Evolutionary conservation across 2,888 invertebrate species (phyloP), one percentile per base, ranked within the genome.

Genomic region (Criorhina ranunculi): DNA sequence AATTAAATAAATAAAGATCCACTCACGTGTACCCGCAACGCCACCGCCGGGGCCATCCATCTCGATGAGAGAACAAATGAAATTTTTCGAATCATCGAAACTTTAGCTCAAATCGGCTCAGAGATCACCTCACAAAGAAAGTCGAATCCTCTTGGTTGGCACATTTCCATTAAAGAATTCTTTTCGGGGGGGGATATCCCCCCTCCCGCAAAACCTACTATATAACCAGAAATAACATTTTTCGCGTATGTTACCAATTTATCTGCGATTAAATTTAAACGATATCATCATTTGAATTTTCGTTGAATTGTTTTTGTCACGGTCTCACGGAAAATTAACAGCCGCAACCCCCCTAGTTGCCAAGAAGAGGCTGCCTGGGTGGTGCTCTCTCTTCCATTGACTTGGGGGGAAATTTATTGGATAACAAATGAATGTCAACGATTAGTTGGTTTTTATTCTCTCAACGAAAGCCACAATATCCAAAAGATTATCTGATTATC

Each of bases 211-310:
- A n/a, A 49, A 53, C 29, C 29, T 31, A 29, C 53, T 40, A 46
- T 17, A 46, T 1, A 46, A 46, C 46, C 46, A 72, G 53, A 64
- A 64, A 62, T 62, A 73, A 49, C 24, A 64, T 55, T 53, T 55
- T 57, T 57, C 44, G 60, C 73, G 46, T 75, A 67, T 80, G 73
- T 60, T 67, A 53, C 53, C 53, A 55, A 80, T 75, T 75, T 75
- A 76, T 81, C 67, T 81, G 29, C 35, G 40, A 70, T 78, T 62
- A 64, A 76, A 76, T 70, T 76, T 70, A 44, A n/a, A 76, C 76
- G 76, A 75, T 59, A 73, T 67, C 46, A 67, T 80, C 31, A 46
- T 19, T 59, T 19, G 31, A 46, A 5, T 44, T 60, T 49, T 9
- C 9, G 11, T 44, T 31, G 57, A 24, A 66, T 49, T 33, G 53